Percentiles rank a stretch among this genome's conserved stretches.
Evolutionary conservation across 2,797 vertebrate species (phyloP).

Genomic region (Tragelaphus oryx): DNA sequence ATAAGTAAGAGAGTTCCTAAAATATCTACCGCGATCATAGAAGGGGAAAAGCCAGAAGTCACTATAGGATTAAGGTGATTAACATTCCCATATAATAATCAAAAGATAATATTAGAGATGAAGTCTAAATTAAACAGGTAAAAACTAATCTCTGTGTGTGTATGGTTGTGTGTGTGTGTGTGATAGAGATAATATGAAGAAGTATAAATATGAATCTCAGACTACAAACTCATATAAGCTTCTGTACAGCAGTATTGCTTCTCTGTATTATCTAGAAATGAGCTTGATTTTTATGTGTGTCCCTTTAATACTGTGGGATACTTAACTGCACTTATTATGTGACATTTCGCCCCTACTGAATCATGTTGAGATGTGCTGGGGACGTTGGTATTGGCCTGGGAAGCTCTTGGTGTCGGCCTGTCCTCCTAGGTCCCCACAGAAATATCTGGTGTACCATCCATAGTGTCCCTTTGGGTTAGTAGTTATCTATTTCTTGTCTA

Average conservation of each 20-base stretch:
- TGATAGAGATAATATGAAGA: background rate
- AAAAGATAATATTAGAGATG: background rate
- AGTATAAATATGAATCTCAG: background rate
- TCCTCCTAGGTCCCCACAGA: background rate
- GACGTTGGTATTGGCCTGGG: background rate
- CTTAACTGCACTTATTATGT: background rate
- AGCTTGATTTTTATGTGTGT: background rate
- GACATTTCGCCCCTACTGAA: background rate
- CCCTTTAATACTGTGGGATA: background rate
- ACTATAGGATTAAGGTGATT: background rate
- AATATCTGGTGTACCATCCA: background rate
- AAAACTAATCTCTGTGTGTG: background rate
- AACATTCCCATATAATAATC: background rate
- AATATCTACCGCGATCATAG: background rate
- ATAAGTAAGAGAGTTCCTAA: background rate
- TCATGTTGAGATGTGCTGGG: background rate
- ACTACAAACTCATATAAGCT: background rate
- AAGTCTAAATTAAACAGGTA: background rate
- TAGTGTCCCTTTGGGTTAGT: background rate
- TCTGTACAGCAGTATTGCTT: background rate
- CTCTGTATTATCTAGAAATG: background rate
- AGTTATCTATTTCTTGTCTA: background rate
- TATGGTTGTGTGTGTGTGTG: background rate
- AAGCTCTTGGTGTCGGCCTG: background rate
- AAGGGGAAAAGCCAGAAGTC: background rate